phyloP scores from a whole-genome alignment of 2,113 vertebrate species.

The Anser brachyrhynchus region DNA sequence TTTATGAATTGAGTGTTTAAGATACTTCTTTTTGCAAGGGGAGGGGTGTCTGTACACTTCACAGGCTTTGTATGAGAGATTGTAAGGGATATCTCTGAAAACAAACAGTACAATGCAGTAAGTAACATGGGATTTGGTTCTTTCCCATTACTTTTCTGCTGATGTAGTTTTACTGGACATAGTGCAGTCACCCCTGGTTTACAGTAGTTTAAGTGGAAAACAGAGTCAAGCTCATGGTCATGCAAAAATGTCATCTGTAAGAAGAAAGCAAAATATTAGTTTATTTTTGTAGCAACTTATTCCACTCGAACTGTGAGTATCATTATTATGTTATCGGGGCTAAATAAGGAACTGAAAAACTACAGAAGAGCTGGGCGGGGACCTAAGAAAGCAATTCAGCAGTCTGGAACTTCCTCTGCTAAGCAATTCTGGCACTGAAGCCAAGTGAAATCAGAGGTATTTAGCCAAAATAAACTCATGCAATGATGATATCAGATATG shows the following conservation, averaged over 20 bases:
- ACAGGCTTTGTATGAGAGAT: neutral
- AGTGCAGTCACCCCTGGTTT: neutral
- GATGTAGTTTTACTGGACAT: neutral
- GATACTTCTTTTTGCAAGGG: neutral
- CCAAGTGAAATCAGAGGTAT: conserved; percentile 44
- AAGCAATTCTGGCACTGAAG: conserved; percentile 69
- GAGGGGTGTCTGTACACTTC: neutral
- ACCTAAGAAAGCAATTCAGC: conserved; percentile 73
- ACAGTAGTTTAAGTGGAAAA: neutral
- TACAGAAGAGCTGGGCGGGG: conserved; percentile 60
- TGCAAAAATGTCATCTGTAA: neutral
- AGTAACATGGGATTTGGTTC: neutral
- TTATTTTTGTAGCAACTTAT: neutral
- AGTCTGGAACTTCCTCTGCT: conserved; percentile 73
- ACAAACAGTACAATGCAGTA: neutral
- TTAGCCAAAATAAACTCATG: conserved; percentile 74
- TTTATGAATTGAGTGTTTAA: neutral
- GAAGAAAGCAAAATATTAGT: neutral
- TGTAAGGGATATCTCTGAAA: neutral
- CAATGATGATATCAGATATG: conserved; percentile 70
- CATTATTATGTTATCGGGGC: conserved; percentile 45
- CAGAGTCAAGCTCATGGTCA: neutral
- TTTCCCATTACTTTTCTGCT: neutral
- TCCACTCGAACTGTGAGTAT: conserved; percentile 22
- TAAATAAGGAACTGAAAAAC: conserved; percentile 70